Evolutionary conservation across 2,797 vertebrate species (phyloP), one percentile per base, ranked within the genome.

Genomic region (Tragopan temminckii): DNA sequence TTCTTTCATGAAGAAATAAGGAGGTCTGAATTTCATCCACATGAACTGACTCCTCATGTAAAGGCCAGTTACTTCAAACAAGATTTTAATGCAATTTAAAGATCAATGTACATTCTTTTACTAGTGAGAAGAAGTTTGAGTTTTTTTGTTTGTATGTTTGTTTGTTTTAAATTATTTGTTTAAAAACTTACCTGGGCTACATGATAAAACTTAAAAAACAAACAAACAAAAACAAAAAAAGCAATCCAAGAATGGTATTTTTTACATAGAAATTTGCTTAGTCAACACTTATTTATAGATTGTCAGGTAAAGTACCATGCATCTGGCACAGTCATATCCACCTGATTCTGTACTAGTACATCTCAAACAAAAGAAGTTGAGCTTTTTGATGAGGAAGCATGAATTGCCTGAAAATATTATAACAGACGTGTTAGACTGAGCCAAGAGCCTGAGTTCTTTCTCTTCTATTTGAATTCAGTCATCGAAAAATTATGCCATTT

Each of bases 381-480:
- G 3, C 3, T 82, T 76, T 94, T 38, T 31, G 9, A 46, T 57
- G 7, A 5, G 9, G 27, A 14, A 82, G 21, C 25, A 82, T 24
- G 24, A 63, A 80, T 74, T 80, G 5, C 9, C 14, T 61, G 21
- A 75, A 75, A 91, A 88, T 85, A 50, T n/a, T 27, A 27, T 8
- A 52, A 45, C 15, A 52, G n/a, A 53, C 81, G 4, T 43, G 4
- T 52, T 78, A 71, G 3, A 10, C 11, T 80, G 31, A 87, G 29
- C 43, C 40, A 69, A 59, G 24, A 48, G 7, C 55, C 24, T 36
- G 11, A 50, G 35, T 38, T 40, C 18, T 52, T 69, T 35, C 50
- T 85, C 35, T 81, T 86, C 25, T 62, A 14, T 19, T 82, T 77
- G 27, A 91, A 80, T 80, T 80, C 43, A 70, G 33, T n/a, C 38